A percentile compares a stretch with the other conserved stretches of the same genome.
phyloP scores from a whole-genome alignment of 2,797 vertebrate genomes.

The Sparus aurata region DNA sequence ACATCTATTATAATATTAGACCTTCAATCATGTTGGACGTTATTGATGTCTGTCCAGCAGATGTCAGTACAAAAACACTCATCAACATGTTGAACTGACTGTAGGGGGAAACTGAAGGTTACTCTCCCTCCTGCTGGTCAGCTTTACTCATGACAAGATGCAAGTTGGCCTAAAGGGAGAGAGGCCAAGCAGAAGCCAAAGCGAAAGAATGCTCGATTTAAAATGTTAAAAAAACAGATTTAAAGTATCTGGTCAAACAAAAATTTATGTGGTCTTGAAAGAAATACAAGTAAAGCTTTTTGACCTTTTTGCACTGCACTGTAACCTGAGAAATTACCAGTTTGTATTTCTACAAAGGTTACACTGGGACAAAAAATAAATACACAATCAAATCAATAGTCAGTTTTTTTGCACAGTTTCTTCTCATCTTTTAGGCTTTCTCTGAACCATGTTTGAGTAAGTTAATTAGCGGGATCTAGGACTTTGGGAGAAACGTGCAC shows the following conservation, averaged over 20 bases:
- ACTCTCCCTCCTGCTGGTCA: neutral
- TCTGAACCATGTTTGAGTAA: neutral
- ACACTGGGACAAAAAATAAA: no score
- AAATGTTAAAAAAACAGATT: neutral
- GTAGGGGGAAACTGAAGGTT: neutral
- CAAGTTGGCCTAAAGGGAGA: no score
- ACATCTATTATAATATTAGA: neutral
- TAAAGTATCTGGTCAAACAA: no score
- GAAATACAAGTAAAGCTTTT: neutral
- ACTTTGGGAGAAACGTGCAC: no score
- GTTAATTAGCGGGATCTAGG: no score
- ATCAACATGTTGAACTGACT: neutral
- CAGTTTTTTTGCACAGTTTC: neutral
- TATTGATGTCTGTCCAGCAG: slow-evolving; percentile 57
- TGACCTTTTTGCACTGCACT: no score
- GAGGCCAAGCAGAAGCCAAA: neutral
- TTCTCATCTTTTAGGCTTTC: neutral
- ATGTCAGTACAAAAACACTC: slow-evolving; percentile 64
- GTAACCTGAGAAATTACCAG: neutral
- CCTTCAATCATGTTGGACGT: no score
- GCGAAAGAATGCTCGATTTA: neutral
- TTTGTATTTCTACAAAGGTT: neutral
- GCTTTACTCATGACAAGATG: neutral
- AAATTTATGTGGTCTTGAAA: neutral
- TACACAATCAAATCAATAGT: neutral